Evolutionary conservation across 2,888 invertebrate species (phyloP).

Genomic region (Thereva unica): DNA sequence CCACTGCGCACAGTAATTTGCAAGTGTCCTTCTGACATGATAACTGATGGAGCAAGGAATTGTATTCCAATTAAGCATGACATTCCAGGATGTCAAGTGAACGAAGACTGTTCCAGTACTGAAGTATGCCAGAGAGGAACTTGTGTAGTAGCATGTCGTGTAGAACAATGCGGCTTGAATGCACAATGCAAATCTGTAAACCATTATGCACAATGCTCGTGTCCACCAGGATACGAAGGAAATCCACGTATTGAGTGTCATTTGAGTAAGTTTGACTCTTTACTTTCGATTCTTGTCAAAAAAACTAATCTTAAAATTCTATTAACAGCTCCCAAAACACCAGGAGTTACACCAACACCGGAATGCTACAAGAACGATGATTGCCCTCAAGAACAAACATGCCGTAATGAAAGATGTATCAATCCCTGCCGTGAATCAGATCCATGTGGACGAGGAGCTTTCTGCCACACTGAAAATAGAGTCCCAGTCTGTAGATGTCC

Average conservation of each 20-base stretch:
- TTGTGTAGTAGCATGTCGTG: constrained; percentile 78
- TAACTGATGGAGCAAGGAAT: constrained; percentile 72
- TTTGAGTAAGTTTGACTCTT: constrained; percentile 57
- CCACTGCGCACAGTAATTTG: constrained; percentile 85
- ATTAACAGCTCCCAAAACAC: constrained; percentile 48
- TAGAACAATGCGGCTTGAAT: constrained; percentile 79
- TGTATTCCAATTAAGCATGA: constrained; percentile 67
- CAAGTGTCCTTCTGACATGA: constrained; percentile 80
- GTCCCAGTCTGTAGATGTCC: constrained; percentile 81
- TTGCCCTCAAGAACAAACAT: constrained; percentile 74
- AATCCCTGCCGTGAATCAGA: constrained; percentile 74
- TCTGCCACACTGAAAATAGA: constrained; percentile 79
- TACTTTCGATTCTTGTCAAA: constrained; percentile 10
- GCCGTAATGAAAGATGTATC: constrained; percentile 74
- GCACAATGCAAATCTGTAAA: constrained; percentile 77
- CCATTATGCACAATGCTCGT: constrained; percentile 78
- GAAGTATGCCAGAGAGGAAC: constrained; percentile 76
- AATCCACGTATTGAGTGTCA: constrained; percentile 80
- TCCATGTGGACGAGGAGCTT: constrained; percentile 78
- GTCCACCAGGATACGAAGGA: constrained; percentile 76
- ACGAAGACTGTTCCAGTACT: constrained; percentile 74
- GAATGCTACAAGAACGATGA: constrained; percentile 81
- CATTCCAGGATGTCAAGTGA: constrained; percentile 68
- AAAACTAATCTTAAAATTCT: background rate
- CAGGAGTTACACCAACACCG: constrained; percentile 54